Evolutionary conservation across 2,797 vertebrate species (phyloP), one percentile per base, ranked within the genome.

Genomic region (Petrocephalus sullivani): DNA sequence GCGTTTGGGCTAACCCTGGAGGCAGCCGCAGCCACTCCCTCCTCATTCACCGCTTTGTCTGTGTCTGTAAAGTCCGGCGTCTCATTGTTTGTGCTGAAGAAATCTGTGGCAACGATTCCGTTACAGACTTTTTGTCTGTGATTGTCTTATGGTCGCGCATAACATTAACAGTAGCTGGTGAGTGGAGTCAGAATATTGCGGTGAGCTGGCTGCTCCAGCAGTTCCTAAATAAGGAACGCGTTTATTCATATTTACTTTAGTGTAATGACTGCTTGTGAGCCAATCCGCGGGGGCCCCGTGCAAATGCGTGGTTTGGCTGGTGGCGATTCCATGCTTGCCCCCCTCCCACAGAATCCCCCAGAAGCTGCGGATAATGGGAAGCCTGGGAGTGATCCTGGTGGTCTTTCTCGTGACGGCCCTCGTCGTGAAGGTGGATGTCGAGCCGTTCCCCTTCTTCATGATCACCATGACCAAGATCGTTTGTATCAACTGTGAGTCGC

Each of bases 391-490:
- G 89, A 97, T 98, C 87, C 92, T 98, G 87, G 14, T 96, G 92
- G 93, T 98, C 90, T 98, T 99, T 90, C 87, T 95, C 85, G 60
- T 97, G 89, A 99, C 97, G 0, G 95, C 97, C 0, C 53, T 94
- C 83, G 92, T 97, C 92, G 97, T 98, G 88, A 96, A 95, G 89
- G 91, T 98, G 0, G 0, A 83, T 16, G 90, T 98, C 93, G 89
- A 91, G 0, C 93, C 97, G 0, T 89, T 96, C 90, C 88, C 95
- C 19, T 98, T 99, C 94, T 99, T 98, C 41, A 0, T 93, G 4
- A 14, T 97, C 92, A 98, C 97, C 88, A 98, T 99, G 97, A 81
- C 97, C 88, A 98, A 96, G 92, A 97, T 98, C 9, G 61, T 97
- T 92, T 94, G 97, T 91, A 98, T 98, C 90, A 99, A 97, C 90